Evolutionary conservation across 2,888 invertebrate species (phyloP).

Genomic region (Habrosyne pyritoides): DNA sequence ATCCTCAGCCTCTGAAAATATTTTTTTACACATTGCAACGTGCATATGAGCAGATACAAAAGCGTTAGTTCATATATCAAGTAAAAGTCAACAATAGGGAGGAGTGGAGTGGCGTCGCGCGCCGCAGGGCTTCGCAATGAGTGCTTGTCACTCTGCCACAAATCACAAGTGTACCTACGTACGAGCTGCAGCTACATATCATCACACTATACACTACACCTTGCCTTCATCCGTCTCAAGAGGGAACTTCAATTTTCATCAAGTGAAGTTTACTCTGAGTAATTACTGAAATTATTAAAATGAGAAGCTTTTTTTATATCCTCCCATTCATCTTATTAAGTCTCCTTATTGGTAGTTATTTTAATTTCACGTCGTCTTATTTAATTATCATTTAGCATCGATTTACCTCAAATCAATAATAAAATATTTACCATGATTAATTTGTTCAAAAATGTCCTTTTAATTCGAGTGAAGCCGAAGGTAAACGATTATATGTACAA

Average conservation of each 20-base stretch:
- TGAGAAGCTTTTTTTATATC: too few species aligned
- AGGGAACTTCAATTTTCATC: slow-evolving; percentile 4
- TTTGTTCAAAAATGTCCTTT: too few species aligned
- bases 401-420: too few species aligned
- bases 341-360: too few species aligned
- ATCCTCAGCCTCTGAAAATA: background rate
- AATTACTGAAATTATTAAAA: background rate
- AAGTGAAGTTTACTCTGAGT: background rate
- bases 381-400: too few species aligned
- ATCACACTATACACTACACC: background rate
- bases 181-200: slow-evolving; percentile 8
- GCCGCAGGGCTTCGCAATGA: slow-evolving; percentile 51
- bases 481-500: background rate
- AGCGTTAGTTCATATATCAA: slow-evolving; percentile 16
- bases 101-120: slow-evolving; percentile 45
- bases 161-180: slow-evolving; percentile 45
- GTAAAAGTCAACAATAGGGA: slow-evolving; percentile 50
- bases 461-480: background rate
- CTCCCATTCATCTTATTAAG: too few species aligned
- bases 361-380: too few species aligned
- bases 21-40: background rate
- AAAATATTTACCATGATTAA: too few species aligned
- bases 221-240: slow-evolving; percentile 12
- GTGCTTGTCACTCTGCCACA: slow-evolving; percentile 63
- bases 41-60: background rate